Conservation (phyloP, 2,888 invertebrate genomes). For the Lithophane semibrunnea region DNA sequence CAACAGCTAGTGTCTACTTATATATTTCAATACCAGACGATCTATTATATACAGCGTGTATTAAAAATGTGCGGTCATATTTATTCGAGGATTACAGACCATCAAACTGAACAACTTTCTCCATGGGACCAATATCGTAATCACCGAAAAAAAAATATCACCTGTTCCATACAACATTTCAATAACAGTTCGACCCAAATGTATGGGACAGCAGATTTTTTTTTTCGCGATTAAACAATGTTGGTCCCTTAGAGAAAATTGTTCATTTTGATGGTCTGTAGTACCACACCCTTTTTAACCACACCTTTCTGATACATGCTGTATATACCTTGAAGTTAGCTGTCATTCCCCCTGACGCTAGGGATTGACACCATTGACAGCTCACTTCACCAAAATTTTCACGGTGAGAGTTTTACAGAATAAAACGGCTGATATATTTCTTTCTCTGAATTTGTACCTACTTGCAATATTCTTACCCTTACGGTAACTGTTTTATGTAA, state of each 20-base stretch:
- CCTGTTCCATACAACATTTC: too few species aligned
- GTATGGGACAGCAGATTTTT: background rate
- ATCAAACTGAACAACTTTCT: background rate
- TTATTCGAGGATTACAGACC: too few species aligned
- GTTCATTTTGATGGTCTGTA: too few species aligned
- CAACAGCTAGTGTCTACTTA: too few species aligned
- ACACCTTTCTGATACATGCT: too few species aligned
- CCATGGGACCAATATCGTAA: background rate
- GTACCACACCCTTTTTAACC: too few species aligned
- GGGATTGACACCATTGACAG: background rate
- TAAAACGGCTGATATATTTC: background rate
- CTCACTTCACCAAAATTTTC: background rate
- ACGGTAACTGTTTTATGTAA: slow-evolving; percentile 19
- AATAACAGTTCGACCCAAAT: too few species aligned
- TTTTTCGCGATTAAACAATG: background rate
- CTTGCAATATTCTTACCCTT: background rate
- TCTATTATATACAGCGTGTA: background rate
- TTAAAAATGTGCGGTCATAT: too few species aligned
- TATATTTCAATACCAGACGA: background rate
- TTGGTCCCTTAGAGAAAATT: too few species aligned
- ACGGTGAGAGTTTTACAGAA: background rate
- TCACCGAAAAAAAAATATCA: too few species aligned
- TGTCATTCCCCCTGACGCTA: background rate
- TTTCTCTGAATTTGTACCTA: background rate
- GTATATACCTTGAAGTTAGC: background rate